A percentile compares a stretch with the other conserved stretches of the same genome.
These are phyloP conservation scores for Phallusia fumigata DNA, from an alignment of 23 tunicate genomes.

Conservation along the genomic window DNA sequence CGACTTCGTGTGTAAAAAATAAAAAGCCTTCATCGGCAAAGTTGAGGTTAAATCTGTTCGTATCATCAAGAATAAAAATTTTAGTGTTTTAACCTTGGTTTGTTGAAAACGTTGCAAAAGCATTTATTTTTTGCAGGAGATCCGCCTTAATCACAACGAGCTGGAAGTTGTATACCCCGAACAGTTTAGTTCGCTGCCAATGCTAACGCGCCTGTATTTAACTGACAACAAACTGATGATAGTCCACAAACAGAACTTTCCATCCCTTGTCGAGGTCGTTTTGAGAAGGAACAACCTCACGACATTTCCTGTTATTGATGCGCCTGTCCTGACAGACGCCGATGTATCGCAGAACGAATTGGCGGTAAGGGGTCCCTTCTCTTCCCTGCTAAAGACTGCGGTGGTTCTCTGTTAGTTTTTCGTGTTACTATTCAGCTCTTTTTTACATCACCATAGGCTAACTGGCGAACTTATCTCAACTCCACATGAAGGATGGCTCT, in stretches of 20 bases:
- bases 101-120: no score
- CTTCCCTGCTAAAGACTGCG: no score
- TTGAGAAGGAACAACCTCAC: slow-evolving; percentile 31
- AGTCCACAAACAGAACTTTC: slow-evolving; percentile 19
- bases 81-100: no score
- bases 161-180: slow-evolving; percentile 30
- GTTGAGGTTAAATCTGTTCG: no score
- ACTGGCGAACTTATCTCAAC: no score
- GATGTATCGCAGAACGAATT: slow-evolving; percentile 12
- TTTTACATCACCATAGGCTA: no score
- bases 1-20: no score
- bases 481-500: no score
- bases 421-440: no score
- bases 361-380: not conserved
- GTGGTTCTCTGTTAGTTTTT: no score
- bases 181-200: not conserved
- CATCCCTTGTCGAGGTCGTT: slow-evolving; percentile 3
- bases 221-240: slow-evolving; percentile 14
- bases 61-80: no score
- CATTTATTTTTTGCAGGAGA: slow-evolving; percentile 12
- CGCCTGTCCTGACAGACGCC: slow-evolving; percentile 6
- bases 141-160: slow-evolving; percentile 21
- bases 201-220: slow-evolving; percentile 14
- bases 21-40: no score
- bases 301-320: slow-evolving; percentile 17